Percentiles rank a stretch among this genome's conserved stretches.
phyloP scores from a whole-genome alignment of 2,113 vertebrate genomes.

The Danio rerio region GRCz12tu NC_133180.1:31433501-31434000 shows the following conservation, averaged over 20 bases:
- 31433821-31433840: conserved; percentile 48
- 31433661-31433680: too few species aligned
- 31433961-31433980: neutral
- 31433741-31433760: conserved; percentile 6
- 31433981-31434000: conserved; percentile 14
- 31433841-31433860: conserved; percentile 7
- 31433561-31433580: too few species aligned
- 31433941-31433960: neutral
- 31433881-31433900: conserved; percentile 30
- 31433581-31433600: too few species aligned
- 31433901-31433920: conserved; percentile 15
- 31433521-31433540: too few species aligned
- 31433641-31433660: too few species aligned
- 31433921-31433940: conserved; percentile 8
- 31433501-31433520: too few species aligned
- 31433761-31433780: conserved; percentile 42
- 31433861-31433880: conserved; percentile 51
- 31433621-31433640: too few species aligned
- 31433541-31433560: too few species aligned
- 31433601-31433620: too few species aligned
- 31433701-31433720: neutral
- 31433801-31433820: conserved; percentile 41
- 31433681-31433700: neutral
- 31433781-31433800: conserved; percentile 38
- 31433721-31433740: neutral